These are phyloP conservation scores for Neotoma lepida DNA, from an alignment of 2,113 vertebrate genomes.

Conservation along the genomic window DNA sequence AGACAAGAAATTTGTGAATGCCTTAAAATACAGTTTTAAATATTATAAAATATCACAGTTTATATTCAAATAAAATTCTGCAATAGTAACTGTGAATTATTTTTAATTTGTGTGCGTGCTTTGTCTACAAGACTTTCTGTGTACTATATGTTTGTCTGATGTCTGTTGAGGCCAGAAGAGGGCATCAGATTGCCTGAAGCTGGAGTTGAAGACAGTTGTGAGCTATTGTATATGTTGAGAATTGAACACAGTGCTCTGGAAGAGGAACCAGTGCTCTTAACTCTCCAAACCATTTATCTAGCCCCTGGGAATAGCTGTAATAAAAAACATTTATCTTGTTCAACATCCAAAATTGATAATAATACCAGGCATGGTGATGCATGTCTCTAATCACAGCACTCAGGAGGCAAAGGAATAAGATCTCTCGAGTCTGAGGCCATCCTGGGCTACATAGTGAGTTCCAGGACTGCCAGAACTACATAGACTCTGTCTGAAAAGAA, in stretches of 20 bases:
- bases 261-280: neutral
- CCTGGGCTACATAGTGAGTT: neutral
- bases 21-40: neutral
- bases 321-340: neutral
- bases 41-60: neutral
- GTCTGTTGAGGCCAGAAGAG: neutral
- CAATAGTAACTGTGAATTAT: neutral
- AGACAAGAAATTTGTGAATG: neutral
- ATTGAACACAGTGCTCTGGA: neutral
- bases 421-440: neutral
- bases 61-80: neutral
- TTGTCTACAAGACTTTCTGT: neutral
- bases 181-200: neutral
- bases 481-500: neutral
- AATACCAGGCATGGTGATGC: neutral
- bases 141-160: neutral
- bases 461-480: neutral
- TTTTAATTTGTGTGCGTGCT: neutral
- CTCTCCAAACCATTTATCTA: neutral
- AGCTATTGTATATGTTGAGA: neutral
- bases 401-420: neutral
- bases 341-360: neutral
- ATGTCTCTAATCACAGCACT: neutral
- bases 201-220: neutral
- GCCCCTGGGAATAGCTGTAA: neutral